A percentile compares a stretch with the other conserved stretches of the same genome.
phyloP scores from a whole-genome alignment of 2,113 vertebrate genomes.

The Arothron firmamentum region DNA sequence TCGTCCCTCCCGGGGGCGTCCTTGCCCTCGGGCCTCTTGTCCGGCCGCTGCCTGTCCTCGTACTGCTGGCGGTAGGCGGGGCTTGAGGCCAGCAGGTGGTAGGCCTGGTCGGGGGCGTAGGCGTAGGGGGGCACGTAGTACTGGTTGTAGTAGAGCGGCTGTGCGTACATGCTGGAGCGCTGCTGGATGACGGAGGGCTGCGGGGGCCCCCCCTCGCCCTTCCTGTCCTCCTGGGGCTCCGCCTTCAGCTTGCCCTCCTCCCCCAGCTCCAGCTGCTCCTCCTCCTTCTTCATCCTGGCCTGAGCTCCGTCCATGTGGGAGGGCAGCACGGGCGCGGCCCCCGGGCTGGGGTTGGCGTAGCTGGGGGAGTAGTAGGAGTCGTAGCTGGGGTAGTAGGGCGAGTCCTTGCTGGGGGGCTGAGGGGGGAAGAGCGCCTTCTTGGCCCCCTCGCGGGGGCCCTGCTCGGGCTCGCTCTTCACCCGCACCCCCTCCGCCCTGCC shows the following conservation, averaged over 20 bases:
- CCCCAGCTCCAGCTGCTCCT: slow-evolving; percentile 80
- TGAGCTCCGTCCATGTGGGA: slow-evolving; percentile 73
- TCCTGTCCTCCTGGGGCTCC: slow-evolving; percentile 84
- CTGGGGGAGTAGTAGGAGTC: slow-evolving; percentile 91
- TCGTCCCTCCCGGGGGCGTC: slow-evolving; percentile 73
- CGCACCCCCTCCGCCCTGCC: slow-evolving; percentile 81
- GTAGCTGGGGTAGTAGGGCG: slow-evolving; percentile 86
- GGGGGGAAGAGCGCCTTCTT: slow-evolving; percentile 92
- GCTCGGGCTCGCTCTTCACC: slow-evolving; percentile 83
- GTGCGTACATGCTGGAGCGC: slow-evolving; percentile 91
- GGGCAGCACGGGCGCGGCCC: slow-evolving; percentile 59
- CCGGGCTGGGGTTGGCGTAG: slow-evolving; percentile 86
- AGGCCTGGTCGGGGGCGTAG: slow-evolving; percentile 87
- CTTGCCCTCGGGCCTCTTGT: slow-evolving; percentile 81
- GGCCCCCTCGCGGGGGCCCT: slow-evolving; percentile 81
- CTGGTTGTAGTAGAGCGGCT: slow-evolving; percentile 94
- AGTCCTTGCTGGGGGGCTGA: slow-evolving; percentile 81
- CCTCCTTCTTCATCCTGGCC: slow-evolving; percentile 86
- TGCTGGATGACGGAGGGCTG: slow-evolving; percentile 96
- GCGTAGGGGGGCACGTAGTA: slow-evolving; percentile 90
- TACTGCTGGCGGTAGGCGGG: slow-evolving; percentile 88
- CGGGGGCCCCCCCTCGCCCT: slow-evolving; percentile 74
- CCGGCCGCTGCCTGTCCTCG: slow-evolving; percentile 83
- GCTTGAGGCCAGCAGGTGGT: slow-evolving; percentile 90
- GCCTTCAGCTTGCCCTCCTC: slow-evolving; percentile 77